These are phyloP conservation scores for Lasiurus borealis DNA, from an alignment of 2,113 vertebrate genomes.

Conservation along the genomic window DNA sequence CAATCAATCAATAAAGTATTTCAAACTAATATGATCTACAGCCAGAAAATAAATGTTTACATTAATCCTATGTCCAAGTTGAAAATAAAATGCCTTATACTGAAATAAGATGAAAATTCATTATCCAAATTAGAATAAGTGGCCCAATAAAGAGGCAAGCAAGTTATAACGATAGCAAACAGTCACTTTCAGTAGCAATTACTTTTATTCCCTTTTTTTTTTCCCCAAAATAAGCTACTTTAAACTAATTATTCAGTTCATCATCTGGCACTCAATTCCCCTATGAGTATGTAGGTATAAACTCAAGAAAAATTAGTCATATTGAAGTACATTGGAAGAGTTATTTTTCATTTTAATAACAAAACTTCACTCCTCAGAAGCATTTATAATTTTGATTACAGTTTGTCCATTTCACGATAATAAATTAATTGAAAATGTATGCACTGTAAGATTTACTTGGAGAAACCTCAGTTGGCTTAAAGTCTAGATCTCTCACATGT, in stretches of 20 bases:
- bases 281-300: neutral
- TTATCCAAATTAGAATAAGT: conserved; percentile 43
- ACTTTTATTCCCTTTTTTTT: conserved; percentile 41
- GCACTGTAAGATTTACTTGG: neutral
- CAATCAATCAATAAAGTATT: neutral
- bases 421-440: conserved; percentile 31
- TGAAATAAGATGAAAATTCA: neutral
- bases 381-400: conserved; percentile 14
- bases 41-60: neutral
- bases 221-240: conserved; percentile 28
- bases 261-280: neutral
- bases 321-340: neutral
- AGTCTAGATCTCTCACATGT: neutral
- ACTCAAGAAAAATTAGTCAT: neutral
- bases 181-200: neutral
- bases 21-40: neutral
- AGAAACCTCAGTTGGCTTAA: neutral
- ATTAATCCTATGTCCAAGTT: neutral
- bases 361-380: neutral
- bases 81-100: neutral
- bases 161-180: neutral
- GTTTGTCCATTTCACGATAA: neutral
- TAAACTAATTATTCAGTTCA: neutral
- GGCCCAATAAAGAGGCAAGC: neutral
- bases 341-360: conserved; percentile 39